Percentiles rank a stretch among this genome's conserved stretches.
These are phyloP conservation scores for Agrotis ipsilon DNA, from an alignment of 2,888 invertebrate genomes.

Conservation along the genomic window DNA sequence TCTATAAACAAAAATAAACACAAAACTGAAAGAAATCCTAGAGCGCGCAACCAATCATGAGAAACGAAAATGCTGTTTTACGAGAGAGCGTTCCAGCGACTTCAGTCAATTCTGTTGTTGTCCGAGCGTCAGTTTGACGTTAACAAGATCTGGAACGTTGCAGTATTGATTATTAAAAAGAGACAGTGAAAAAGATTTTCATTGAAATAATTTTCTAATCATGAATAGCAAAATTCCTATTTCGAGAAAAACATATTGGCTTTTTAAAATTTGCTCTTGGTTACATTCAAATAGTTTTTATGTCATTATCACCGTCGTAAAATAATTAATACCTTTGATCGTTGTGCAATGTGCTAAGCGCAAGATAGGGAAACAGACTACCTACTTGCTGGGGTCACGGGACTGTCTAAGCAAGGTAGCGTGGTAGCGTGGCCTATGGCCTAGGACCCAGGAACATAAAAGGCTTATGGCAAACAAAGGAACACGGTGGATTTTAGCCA, in stretches of 20 bases:
- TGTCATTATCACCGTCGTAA: too few relatives aligned
- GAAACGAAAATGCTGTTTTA: slow-evolving; percentile 57
- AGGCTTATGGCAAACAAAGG: too few relatives aligned
- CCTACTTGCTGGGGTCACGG: too few relatives aligned
- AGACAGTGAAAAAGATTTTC: slow-evolving; percentile 25
- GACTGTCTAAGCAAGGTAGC: too few relatives aligned
- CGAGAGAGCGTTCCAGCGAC: slow-evolving; percentile 47
- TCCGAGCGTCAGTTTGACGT: slow-evolving; percentile 48
- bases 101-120: not conserved
- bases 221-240: not conserved
- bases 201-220: not conserved
- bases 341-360: too few relatives aligned
- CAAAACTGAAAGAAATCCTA: slow-evolving; percentile 53
- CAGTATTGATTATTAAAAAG: slow-evolving; percentile 42
- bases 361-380: too few relatives aligned
- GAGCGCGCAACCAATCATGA: slow-evolving; percentile 64
- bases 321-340: too few relatives aligned
- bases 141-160: slow-evolving; percentile 29
- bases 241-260: not conserved
- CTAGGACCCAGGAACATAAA: too few relatives aligned
- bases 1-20: slow-evolving; percentile 68
- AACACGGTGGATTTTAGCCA: too few relatives aligned
- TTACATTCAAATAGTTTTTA: too few relatives aligned
- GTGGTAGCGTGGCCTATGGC: too few relatives aligned
- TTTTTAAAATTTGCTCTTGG: not conserved